phyloP scores from a whole-genome alignment of 2,888 invertebrate genomes.

The Tiliacea aurago region DNA sequence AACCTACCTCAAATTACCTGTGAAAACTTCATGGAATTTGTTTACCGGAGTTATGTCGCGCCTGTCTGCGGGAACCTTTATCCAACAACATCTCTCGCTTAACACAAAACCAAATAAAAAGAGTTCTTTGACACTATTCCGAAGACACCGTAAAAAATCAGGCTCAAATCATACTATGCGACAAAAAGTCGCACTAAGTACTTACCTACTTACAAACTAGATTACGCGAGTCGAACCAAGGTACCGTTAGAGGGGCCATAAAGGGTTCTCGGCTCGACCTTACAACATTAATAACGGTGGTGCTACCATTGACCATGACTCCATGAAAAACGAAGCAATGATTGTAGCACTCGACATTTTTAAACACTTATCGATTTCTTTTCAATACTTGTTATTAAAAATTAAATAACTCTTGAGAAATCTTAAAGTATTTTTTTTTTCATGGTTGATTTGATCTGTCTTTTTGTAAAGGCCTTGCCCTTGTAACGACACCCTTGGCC shows the following conservation, averaged over 20 bases:
- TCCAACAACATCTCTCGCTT: neutral
- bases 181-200: conserved; percentile 47
- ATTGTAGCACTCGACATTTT: conserved; percentile 21
- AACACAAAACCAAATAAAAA: conserved; percentile 18
- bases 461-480: conserved; percentile 3
- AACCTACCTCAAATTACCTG: conserved; percentile 1
- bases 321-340: conserved; percentile 57
- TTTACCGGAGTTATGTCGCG: no score
- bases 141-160: neutral
- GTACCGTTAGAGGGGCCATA: conserved; percentile 70
- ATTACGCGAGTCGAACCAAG: conserved; percentile 63
- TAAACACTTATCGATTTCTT: conserved; percentile 23
- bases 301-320: conserved; percentile 65
- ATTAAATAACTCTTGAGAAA: neutral
- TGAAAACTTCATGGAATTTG: no score
- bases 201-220: conserved; percentile 57
- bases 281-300: conserved; percentile 67
- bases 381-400: conserved; percentile 4
- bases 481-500: no score
- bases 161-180: conserved; percentile 13
- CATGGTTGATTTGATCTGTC: neutral
- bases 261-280: conserved; percentile 71
- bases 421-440: neutral
- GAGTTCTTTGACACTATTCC: conserved; percentile 16
- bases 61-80: neutral